Evolutionary conservation across 2,797 vertebrate genomes (phyloP).

Genomic region (Melanotaenia trifasciata): DNA sequence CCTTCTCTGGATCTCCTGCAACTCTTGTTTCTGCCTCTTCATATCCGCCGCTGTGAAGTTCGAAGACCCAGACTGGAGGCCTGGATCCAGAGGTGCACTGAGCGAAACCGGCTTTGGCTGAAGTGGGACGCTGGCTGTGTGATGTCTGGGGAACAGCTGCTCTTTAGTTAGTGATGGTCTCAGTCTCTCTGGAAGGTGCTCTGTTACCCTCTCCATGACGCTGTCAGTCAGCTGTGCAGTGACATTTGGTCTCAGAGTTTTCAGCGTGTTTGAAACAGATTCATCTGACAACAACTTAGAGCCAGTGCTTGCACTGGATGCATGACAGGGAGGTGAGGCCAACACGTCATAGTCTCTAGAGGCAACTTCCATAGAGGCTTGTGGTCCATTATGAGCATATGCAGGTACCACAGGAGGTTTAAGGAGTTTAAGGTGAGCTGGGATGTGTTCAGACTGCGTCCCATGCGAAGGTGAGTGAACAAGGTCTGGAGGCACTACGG

Average conservation of each 20-base stretch:
- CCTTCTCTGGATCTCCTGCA: slow-evolving; percentile 71
- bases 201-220: slow-evolving; percentile 50
- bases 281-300: background rate
- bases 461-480: background rate
- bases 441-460: background rate
- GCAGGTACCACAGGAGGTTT: background rate
- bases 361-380: slow-evolving; percentile 18
- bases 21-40: slow-evolving; percentile 72
- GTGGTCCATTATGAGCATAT: background rate
- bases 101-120: slow-evolving; percentile 2
- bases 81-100: background rate
- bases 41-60: slow-evolving; percentile 29
- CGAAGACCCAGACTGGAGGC: slow-evolving; percentile 3
- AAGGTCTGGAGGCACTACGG: background rate
- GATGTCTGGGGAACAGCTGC: background rate
- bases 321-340: background rate
- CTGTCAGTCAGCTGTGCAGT: slow-evolving; percentile 38
- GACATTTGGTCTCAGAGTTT: background rate
- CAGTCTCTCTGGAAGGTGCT: slow-evolving; percentile 46
- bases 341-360: background rate
- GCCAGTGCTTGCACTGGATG: background rate
- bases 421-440: background rate
- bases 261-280: background rate
- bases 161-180: slow-evolving; percentile 8
- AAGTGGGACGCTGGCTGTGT: background rate